Base-by-base conservation (phyloP, 2,888 invertebrate genomes). In the Diadromus collaris region DNA sequence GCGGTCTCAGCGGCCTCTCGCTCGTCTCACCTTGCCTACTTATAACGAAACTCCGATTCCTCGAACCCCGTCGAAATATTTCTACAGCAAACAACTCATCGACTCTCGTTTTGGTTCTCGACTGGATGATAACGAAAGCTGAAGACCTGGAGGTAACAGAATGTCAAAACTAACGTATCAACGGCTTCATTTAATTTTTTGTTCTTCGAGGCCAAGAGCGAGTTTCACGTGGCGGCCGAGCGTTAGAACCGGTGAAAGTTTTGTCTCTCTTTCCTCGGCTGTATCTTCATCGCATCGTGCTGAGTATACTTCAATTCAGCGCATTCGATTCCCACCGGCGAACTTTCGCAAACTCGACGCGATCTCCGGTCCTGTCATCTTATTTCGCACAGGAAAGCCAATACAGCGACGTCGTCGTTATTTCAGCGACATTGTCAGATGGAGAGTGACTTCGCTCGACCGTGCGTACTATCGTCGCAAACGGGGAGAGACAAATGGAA, bases 201-300 rank as follows among this genome's bases (percentile, higher is more conserved):
- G 46, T 74, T 54, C 58, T 46, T 68, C 44, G 73, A 77, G 68
- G 69, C 69, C 64, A 44, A 44, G 48, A 60, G 64, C 64, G 58
- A 69, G 69, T 74, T 78, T 78, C 73, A 44, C 78, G 69, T 24
- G 60, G 73, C 69, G 73, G 65, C 69, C 73, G 63, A 74, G 68
- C 69, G 60, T 78, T 78, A 74, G 78, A 78, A 70, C 51, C 41
- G 60, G 73, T 70, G 78, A 78, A 78, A 78, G 78, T 78, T 78
- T 56, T 70, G 27, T 78, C 69, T 74, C 69, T 74, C 58, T 74
- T 54, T 54, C 24, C 54, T 54, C 54, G 71, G 65, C 76, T 27
- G 76, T 65, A 48, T 58, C 61, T 34, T 72, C 65, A 61, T 71
- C 76, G 67, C 58, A 5, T 41, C 41, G 21, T 24, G 38, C 38